Conservation (phyloP, 2,113 vertebrate species). For the Galeopterus variegatus region DNA sequence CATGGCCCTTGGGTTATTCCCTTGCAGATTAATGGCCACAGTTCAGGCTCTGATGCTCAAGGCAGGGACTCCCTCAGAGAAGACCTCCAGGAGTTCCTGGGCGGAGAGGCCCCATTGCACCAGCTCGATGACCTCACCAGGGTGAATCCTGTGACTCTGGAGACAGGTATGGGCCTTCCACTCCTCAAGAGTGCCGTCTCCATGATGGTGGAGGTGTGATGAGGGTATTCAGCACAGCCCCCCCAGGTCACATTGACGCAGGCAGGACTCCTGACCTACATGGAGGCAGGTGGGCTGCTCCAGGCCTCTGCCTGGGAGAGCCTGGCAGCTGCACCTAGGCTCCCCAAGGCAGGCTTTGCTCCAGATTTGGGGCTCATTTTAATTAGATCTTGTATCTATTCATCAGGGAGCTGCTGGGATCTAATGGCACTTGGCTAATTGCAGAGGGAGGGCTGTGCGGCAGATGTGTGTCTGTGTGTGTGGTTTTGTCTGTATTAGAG, state of each 20-base stretch:
- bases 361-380: conserved; percentile 71
- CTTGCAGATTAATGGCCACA: conserved; percentile 88
- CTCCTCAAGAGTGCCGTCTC: not conserved
- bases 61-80: conserved; percentile 86
- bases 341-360: conserved; percentile 55
- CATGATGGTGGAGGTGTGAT: not conserved
- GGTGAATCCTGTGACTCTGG: conserved; percentile 96
- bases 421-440: conserved; percentile 74
- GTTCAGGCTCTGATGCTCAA: conserved; percentile 62
- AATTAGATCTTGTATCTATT: conserved; percentile 79
- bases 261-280: not conserved
- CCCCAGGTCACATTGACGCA: not conserved
- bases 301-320: not conserved
- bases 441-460: conserved; percentile 27
- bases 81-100: conserved; percentile 93
- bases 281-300: not conserved
- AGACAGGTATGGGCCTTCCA: conserved; percentile 91
- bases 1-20: not conserved
- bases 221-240: not conserved
- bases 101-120: conserved; percentile 91
- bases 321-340: not conserved
- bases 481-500: conserved; percentile 30
- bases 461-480: conserved; percentile 1
- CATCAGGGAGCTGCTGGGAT: conserved; percentile 61
- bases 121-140: conserved; percentile 97